phyloP scores from a whole-genome alignment of 2,888 invertebrate genomes.

The Glaucopsyche alexis region DNA sequence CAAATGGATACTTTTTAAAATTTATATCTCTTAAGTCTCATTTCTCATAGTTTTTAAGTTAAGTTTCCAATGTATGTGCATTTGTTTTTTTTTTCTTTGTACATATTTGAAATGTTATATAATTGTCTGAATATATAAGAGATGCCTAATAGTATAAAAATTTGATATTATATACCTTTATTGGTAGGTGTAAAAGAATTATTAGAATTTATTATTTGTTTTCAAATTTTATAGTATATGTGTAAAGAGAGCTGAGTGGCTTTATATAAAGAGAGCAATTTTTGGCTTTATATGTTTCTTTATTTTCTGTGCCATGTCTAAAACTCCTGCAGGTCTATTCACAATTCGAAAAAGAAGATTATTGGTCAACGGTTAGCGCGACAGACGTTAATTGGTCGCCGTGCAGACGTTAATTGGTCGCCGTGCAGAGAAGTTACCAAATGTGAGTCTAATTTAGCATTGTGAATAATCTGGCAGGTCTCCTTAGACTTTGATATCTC shows the following conservation, averaged over 20 bases:
- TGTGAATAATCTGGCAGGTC: too few relatives aligned
- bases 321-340: constrained; percentile 34
- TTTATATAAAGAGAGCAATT: too few relatives aligned
- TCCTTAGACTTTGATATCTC: constrained; percentile 34
- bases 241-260: constrained; percentile 45
- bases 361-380: too few relatives aligned
- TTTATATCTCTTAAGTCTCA: constrained; percentile 42
- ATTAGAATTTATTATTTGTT: constrained; percentile 46
- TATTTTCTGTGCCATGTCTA: constrained; percentile 64
- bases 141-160: constrained; percentile 28
- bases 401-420: background rate
- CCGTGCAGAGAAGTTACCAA: too few relatives aligned
- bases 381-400: background rate
- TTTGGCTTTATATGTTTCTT: constrained; percentile 43
- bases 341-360: too few relatives aligned
- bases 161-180: constrained; percentile 29
- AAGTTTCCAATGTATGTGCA: constrained; percentile 43
- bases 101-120: constrained; percentile 35
- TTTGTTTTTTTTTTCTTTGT: constrained; percentile 42
- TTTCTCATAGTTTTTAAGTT: constrained; percentile 39
- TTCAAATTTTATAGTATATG: constrained; percentile 41
- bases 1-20: constrained; percentile 41
- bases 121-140: constrained; percentile 37
- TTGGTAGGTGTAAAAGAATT: constrained; percentile 40
- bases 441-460: too few relatives aligned